These are phyloP conservation scores for Poecilobothrus nobilitatus DNA, from an alignment of 2,888 invertebrate genomes.

Conservation along the genomic window DNA sequence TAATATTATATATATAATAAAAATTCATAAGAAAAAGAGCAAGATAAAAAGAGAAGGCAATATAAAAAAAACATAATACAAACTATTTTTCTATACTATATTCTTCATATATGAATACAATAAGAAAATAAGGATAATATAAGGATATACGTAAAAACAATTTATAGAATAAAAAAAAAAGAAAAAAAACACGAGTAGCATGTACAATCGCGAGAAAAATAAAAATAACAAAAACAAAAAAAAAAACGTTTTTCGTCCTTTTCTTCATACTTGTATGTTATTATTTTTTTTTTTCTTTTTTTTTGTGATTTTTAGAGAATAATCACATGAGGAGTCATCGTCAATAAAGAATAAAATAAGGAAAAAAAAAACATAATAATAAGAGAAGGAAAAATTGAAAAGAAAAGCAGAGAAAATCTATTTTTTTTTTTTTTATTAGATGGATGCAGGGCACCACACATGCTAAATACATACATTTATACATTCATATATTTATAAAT, in stretches of 20 bases:
- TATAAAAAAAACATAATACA: background rate
- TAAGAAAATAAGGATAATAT: constrained; percentile 4
- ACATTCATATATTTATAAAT: background rate
- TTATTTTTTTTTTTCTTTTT: background rate
- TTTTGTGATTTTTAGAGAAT: background rate
- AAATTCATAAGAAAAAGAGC: background rate
- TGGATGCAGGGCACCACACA: constrained; percentile 1
- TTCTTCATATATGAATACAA: background rate
- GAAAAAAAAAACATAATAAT: background rate
- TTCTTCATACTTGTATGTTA: background rate
- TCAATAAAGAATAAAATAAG: constrained; percentile 3
- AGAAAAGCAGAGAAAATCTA: background rate
- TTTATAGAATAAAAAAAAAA: background rate
- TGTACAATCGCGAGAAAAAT: constrained; percentile 5
- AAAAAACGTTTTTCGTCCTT: background rate
- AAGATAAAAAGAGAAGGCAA: background rate
- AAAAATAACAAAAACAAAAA: background rate
- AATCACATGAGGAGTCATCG: constrained; percentile 6
- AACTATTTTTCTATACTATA: constrained; percentile 1
- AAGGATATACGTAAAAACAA: background rate
- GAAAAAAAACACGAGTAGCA: background rate
- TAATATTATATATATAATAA: background rate
- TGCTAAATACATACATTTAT: background rate
- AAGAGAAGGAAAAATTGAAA: constrained; percentile 6
- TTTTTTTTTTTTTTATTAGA: background rate